These are phyloP conservation scores for Macroramphosus scolopax DNA, from an alignment of 2,797 vertebrate genomes.

Conservation along the genomic window DNA sequence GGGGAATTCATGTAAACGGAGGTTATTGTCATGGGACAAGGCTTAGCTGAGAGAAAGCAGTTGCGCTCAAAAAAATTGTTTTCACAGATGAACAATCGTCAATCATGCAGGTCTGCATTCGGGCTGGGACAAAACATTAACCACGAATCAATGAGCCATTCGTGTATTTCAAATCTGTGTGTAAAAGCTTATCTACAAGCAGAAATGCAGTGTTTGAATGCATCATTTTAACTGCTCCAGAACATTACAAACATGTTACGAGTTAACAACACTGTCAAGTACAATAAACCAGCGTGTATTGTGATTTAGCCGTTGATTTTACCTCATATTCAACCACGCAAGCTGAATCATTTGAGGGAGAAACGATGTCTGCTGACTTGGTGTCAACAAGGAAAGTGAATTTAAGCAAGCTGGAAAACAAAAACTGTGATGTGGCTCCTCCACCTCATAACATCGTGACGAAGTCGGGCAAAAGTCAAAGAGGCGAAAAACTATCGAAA, in stretches of 20 bases:
- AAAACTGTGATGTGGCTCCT: too few species aligned
- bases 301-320: not conserved
- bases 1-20: slow-evolving; percentile 26
- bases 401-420: not conserved
- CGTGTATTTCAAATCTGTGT: too few species aligned
- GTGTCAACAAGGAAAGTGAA: not conserved
- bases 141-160: not conserved
- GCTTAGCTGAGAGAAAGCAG: slow-evolving; percentile 1
- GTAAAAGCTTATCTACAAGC: too few species aligned
- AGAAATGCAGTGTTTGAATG: not conserved
- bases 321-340: too few species aligned
- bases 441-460: not conserved
- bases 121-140: slow-evolving; percentile 2
- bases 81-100: slow-evolving; percentile 13
- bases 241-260: too few species aligned
- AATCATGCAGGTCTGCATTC: not conserved
- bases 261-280: too few species aligned
- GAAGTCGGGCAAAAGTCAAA: not conserved
- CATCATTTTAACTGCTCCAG: too few species aligned
- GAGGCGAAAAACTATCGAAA: not conserved
- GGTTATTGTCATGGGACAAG: slow-evolving; percentile 37
- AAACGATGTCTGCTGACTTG: not conserved
- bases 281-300: too few species aligned
- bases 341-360: too few species aligned
- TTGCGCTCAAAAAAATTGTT: slow-evolving; percentile 5